Evolutionary conservation across 1,140 invertebrate genomes (phyloP).

Genomic region (Cyrtorhinus lividipennis): DNA sequence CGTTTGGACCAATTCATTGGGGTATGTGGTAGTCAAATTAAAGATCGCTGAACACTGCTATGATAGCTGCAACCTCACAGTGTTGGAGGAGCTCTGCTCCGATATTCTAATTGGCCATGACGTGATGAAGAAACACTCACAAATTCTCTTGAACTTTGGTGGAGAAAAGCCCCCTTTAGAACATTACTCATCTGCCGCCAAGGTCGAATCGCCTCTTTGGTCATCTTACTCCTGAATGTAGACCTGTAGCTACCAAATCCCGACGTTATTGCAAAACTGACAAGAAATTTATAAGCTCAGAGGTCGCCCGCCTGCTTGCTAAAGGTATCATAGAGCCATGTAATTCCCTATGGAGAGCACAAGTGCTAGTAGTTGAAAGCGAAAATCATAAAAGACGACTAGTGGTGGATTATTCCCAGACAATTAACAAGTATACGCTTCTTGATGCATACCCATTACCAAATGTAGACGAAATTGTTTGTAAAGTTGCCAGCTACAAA

Average conservation of each 20-base stretch:
- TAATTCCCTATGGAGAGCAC: too few relatives aligned
- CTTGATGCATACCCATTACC: too few relatives aligned
- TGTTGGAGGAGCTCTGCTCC: not conserved
- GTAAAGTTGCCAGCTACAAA: not conserved
- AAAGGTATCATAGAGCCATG: too few relatives aligned
- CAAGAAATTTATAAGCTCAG: too few relatives aligned
- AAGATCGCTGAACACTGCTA: not conserved
- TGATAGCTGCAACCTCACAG: not conserved
- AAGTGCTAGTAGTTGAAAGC: too few relatives aligned
- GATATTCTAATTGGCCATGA: not conserved
- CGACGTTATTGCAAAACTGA: too few relatives aligned
- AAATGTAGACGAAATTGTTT: too few relatives aligned
- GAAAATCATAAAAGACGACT: too few relatives aligned
- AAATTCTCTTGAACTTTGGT: not conserved
- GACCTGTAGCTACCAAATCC: not conserved
- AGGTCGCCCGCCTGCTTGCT: too few relatives aligned
- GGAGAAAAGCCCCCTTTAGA: not conserved
- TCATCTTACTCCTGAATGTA: not conserved
- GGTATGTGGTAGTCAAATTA: not conserved
- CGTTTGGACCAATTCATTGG: not conserved
- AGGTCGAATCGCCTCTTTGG: not conserved
- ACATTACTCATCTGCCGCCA: not conserved
- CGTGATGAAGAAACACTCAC: not conserved
- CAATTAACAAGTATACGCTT: too few relatives aligned
- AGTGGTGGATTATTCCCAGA: too few relatives aligned